Evolutionary conservation across 2,888 invertebrate species (phyloP), one percentile per base, ranked within the genome.

Genomic region (Drosophila nr. perissopoda): DNA sequence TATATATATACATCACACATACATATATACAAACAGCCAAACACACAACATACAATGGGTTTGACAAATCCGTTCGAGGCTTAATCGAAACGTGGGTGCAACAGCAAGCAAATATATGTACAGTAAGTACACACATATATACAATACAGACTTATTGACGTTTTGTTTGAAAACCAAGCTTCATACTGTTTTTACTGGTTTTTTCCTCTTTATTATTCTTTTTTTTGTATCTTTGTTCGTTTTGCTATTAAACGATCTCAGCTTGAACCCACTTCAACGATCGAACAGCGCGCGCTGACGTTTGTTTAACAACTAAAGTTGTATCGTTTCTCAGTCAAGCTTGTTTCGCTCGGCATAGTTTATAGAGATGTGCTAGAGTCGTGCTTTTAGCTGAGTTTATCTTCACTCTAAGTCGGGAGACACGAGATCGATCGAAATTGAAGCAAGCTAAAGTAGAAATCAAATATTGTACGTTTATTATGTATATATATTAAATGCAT

Each of bases 291-390:
- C 86, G 66, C 90, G 73, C 73, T 80, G 83, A 76, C 90, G 85
- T 74, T 88, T 86, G 87, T 73, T 86, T 63, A 76, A 71, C 88
- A 88, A 85, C 85, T 85, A 64, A 83, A 69, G 59, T 62, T 68
- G 63, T 63, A 57, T 73, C 79, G 83, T 69, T 69, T 79, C 62
- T 63, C 58, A 42, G 73, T 49, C 64, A 60, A 59, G 64, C 59
- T 69, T 61, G 31, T 48, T 56, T 34, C 48, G 27, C 31, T 51
- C 53, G 36, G 29, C 7, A 34, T 34, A 51, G 42, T 18, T 58
- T 8, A 29, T 79, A 79, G 76, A 75, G 79, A 38, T 76, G 72
- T 6, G 31, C 27, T 6, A 27, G 25, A 0, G 4, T 29, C 73
- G 68, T 76, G 76, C 8, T 42, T 45, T 36, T 21, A 27, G 21